Base-by-base conservation (phyloP, 2,113 vertebrate genomes). In the Phalacrocorax pelagicus region DNA sequence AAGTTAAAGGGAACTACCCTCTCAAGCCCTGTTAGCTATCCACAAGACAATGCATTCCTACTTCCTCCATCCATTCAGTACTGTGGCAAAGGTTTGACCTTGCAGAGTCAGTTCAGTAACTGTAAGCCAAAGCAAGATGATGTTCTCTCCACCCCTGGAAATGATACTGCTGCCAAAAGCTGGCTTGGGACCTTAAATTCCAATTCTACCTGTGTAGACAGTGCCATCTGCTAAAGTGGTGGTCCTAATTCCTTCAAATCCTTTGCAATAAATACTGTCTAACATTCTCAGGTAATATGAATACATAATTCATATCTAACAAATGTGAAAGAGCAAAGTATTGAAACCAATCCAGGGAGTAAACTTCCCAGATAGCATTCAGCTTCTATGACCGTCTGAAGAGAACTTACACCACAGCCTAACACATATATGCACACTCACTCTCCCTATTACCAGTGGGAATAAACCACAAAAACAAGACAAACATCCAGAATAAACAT, bases 401-500 rank as follows among this genome's bases (percentile, higher is more conserved):
- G 20, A 66, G 40, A 42, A 81, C 54, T 11, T 42, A 81, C 26
- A 88, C 11, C 9, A 1, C 61, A 92, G 73, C 19, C 46, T 38
- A 63, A 87, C 30, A n/a, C 1, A n/a, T 4, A 42, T 10, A 3
- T 5, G 16, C 42, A 62, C 16, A n/a, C 42, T 62, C 32, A 34
- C 17, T 51, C 63, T 67, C 36, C 65, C n/a, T 57, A 52, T 81
- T 29, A 85, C 49, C 0, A 1, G 27, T 69, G 27, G 18, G 66
- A 85, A 87, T 44, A 91, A 89, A 81, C 89, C 70, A 81, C 47
- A 79, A 72, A 59, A 57, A 0, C 83, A 66, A 78, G 63, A 69
- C 62, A 88, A 85, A 79, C 57, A 91, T 34, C 62, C 78, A 91
- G 54, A 63, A 87, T 34, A 72, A 96, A 82, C 80, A 70, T 0